A percentile compares a stretch with the other conserved stretches of the same genome.
Conservation (phyloP, 1,140 invertebrate genomes). For the Calephelis virginiensis region DNA sequence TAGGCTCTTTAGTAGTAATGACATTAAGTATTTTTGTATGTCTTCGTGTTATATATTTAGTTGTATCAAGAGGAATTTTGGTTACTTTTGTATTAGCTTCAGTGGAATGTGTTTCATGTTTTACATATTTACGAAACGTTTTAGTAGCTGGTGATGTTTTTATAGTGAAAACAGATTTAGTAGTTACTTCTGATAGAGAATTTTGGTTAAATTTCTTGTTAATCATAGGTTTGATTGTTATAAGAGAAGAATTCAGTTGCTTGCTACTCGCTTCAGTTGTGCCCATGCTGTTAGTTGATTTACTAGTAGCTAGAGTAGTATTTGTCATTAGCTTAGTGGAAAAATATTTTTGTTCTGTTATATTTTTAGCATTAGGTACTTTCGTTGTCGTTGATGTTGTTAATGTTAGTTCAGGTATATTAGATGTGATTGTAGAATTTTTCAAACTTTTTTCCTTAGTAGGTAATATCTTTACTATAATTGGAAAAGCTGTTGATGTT, state of each 20-base stretch:
- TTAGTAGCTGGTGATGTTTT: slow-evolving; percentile 27
- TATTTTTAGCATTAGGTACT: slow-evolving; percentile 6
- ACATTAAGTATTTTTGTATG: slow-evolving; percentile 39
- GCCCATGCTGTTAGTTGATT: slow-evolving; percentile 69
- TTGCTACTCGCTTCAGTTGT: slow-evolving; percentile 42
- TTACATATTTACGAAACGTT: slow-evolving; percentile 21
- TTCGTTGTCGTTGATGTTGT: slow-evolving; percentile 14
- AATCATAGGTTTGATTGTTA: slow-evolving; percentile 53
- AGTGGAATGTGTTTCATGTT: slow-evolving; percentile 25
- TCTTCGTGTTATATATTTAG: slow-evolving; percentile 39
- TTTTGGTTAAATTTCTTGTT: slow-evolving; percentile 37
- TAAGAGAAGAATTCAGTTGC: slow-evolving; percentile 46
- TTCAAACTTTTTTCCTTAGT: slow-evolving; percentile 35
- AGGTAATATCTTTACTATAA: slow-evolving; percentile 45
- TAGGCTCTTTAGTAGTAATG: slow-evolving; percentile 52
- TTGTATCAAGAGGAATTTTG: slow-evolving; percentile 22
- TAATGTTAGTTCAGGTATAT: slow-evolving; percentile 19
- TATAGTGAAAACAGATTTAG: slow-evolving; percentile 26
- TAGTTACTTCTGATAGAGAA: slow-evolving; percentile 30
- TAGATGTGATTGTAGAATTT: slow-evolving; percentile 28
- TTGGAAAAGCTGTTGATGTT: slow-evolving; percentile 42
- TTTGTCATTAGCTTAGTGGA: slow-evolving; percentile 28
- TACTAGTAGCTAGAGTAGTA: slow-evolving; percentile 43
- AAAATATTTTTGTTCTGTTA: slow-evolving; percentile 24
- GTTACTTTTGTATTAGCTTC: slow-evolving; percentile 22